phyloP scores from a whole-genome alignment of 2,888 invertebrate species.

The Clitarchus hookeri region DNA sequence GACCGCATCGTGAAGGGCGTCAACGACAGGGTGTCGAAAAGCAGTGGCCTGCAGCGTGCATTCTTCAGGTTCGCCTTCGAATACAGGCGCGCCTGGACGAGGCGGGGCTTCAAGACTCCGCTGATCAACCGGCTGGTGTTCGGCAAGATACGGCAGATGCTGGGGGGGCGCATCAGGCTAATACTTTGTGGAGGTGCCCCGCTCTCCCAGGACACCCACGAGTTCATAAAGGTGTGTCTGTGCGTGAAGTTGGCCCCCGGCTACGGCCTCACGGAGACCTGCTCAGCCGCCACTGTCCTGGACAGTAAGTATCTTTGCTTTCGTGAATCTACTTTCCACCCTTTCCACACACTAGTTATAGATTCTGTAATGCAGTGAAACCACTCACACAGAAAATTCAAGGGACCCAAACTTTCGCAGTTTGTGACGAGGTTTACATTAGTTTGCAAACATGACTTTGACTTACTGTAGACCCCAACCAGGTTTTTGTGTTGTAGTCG shows the following conservation, averaged over 20 bases:
- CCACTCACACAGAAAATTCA: no score
- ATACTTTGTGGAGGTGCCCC: conserved; percentile 96
- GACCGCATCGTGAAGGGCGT: conserved; percentile 98
- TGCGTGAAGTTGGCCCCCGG: conserved; percentile 91
- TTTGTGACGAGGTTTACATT: no score
- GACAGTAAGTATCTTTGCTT: conserved; percentile 60
- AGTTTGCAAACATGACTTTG: no score
- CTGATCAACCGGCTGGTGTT: conserved; percentile 65
- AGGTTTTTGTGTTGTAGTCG: no score
- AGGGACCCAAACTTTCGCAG: no score
- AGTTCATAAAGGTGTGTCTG: conserved; percentile 88
- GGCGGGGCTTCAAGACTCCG: conserved; percentile 81
- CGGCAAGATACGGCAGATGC: conserved; percentile 67
- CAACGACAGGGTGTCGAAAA: conserved; percentile 87
- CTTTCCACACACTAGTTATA: no score
- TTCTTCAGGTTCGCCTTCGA: conserved; percentile 93
- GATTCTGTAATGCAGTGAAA: no score
- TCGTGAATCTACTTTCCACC: no score
- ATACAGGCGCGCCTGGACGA: conserved; percentile 87
- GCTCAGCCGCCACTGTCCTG: conserved; percentile 89
- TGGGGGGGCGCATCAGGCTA: conserved; percentile 88
- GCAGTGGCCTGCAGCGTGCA: conserved; percentile 76
- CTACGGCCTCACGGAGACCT: conserved; percentile 97
- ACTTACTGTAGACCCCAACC: no score
- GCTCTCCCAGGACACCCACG: conserved; percentile 91